These are phyloP conservation scores for Calycopis cecrops DNA, from an alignment of 1,140 invertebrate species.

Conservation along the genomic window DNA sequence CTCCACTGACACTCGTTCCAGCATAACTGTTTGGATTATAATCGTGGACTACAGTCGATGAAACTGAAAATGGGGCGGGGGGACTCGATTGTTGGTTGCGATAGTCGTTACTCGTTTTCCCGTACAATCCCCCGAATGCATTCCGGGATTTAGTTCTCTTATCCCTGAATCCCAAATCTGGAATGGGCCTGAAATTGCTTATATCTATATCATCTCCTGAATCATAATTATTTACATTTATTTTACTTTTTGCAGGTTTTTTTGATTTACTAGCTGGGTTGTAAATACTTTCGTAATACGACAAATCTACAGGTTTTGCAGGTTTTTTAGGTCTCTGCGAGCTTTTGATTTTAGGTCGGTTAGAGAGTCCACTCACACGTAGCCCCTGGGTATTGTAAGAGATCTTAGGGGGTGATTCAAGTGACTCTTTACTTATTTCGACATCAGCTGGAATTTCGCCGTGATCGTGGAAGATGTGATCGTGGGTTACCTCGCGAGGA, in stretches of 20 bases:
- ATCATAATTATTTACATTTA: conserved; percentile 34
- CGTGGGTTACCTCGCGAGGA: conserved; percentile 65
- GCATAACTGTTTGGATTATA: conserved; percentile 47
- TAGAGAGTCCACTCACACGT: conserved; percentile 36
- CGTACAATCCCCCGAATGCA: conserved; percentile 33
- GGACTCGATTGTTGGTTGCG: conserved; percentile 35
- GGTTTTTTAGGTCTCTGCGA: conserved; percentile 37
- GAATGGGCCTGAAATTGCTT: conserved; percentile 42
- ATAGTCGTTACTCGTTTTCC: conserved; percentile 37
- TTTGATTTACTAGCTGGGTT: conserved; percentile 34
- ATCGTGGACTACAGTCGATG: conserved; percentile 56
- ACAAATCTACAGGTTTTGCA: conserved; percentile 45
- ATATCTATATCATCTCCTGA: conserved; percentile 30
- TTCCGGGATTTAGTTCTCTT: conserved; percentile 38
- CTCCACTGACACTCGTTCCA: conserved; percentile 23
- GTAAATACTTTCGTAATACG: conserved; percentile 63
- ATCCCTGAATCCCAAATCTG: conserved; percentile 44
- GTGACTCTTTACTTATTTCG: conserved; percentile 47
- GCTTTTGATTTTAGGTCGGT: conserved; percentile 41
- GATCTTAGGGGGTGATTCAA: conserved; percentile 48
- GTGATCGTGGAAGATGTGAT: conserved; percentile 70
- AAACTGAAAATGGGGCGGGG: conserved; percentile 48
- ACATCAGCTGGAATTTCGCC: conserved; percentile 59
- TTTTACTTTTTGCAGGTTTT: conserved; percentile 33
- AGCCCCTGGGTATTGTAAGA: conserved; percentile 59